Conservation (phyloP, 2,797 vertebrate species). For the Anabacerthia variegaticeps region DNA sequence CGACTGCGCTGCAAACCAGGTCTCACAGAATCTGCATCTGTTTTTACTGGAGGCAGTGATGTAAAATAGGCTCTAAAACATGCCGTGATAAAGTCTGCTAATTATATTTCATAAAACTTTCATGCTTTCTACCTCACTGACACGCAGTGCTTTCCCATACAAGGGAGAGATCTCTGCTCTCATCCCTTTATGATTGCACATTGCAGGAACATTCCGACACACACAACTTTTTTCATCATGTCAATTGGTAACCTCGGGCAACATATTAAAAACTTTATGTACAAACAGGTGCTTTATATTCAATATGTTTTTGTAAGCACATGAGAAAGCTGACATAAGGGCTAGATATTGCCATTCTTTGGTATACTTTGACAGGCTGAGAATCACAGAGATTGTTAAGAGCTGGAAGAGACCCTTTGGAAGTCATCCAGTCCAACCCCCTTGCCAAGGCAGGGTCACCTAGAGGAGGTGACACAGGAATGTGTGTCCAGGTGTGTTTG, state of each 20-base stretch:
- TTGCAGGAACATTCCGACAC: fast-evolving
- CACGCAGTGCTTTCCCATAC: fast-evolving
- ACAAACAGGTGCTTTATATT: background rate
- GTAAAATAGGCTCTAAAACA: background rate
- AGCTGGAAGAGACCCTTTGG: background rate
- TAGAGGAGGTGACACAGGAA: background rate
- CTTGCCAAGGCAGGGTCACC: background rate
- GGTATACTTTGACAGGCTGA: background rate
- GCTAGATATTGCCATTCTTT: background rate
- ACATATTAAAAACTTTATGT: background rate
- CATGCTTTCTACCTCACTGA: background rate
- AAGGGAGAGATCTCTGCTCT: background rate
- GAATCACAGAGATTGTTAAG: background rate
- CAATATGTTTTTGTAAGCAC: background rate
- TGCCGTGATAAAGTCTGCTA: background rate
- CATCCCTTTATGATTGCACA: fast-evolving
- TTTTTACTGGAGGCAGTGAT: background rate
- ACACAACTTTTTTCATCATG: background rate
- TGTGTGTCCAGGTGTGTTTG: background rate
- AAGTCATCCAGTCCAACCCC: background rate
- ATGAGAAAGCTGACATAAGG: background rate
- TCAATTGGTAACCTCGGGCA: background rate
- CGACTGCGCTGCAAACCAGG: background rate
- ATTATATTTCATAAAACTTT: background rate
- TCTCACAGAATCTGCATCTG: background rate